Evolutionary conservation across 2,113 vertebrate species (phyloP).

Genomic region (Toxostoma redivivum): DNA sequence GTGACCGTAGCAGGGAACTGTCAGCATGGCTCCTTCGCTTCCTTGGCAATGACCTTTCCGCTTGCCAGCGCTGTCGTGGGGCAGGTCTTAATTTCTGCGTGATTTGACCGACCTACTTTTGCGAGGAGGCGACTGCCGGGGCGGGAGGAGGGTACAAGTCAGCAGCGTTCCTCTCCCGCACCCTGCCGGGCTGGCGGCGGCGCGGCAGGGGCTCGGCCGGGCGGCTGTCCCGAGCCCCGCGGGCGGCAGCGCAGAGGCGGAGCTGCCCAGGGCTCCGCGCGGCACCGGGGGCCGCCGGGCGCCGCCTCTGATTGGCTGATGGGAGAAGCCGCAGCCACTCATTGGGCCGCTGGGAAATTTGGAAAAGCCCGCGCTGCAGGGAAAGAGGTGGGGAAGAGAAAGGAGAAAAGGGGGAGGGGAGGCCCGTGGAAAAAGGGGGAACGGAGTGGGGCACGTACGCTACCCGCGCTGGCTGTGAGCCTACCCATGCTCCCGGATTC

Average conservation of each 20-base stretch:
- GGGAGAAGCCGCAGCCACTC: rapidly evolving
- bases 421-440: background rate
- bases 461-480: too few species aligned
- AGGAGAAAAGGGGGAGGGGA: too few species aligned
- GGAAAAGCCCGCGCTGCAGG: background rate
- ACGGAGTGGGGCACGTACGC: rapidly evolving
- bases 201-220: too few species aligned
- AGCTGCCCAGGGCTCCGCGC: background rate
- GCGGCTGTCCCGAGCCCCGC: rapidly evolving
- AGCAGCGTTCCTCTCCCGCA: background rate
- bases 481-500: rapidly evolving
- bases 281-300: rapidly evolving
- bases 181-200: background rate
- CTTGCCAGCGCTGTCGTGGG: background rate
- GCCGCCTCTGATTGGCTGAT: rapidly evolving
- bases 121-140: background rate
- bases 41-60: background rate
- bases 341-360: background rate
- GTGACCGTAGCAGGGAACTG: background rate
- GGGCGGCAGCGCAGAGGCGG: rapidly evolving
- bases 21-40: background rate
- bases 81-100: background rate
- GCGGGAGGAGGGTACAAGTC: background rate
- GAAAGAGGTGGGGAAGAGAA: too few species aligned
- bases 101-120: background rate